These are phyloP conservation scores for Diplolepis rosae DNA, from an alignment of 2,888 invertebrate genomes.

Conservation along the genomic window DNA sequence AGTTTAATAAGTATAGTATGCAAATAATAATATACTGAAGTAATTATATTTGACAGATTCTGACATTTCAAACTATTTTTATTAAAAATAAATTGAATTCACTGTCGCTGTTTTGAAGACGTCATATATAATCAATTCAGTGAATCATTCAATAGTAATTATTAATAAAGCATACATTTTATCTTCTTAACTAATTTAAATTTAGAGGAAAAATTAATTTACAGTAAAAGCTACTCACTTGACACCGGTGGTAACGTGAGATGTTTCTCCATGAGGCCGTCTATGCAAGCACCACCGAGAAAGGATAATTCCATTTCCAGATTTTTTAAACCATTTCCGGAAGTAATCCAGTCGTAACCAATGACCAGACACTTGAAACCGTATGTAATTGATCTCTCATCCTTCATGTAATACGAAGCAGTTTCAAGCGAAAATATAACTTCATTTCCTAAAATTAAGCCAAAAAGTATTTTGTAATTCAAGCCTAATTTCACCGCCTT, in stretches of 20 bases:
- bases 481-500: neutral
- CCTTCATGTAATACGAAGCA: conserved; percentile 94
- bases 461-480: conserved; percentile 36
- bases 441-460: conserved; percentile 83
- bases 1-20: too few species aligned
- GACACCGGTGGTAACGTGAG: conserved; percentile 80
- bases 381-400: conserved; percentile 87
- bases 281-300: conserved; percentile 93
- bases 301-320: conserved; percentile 93
- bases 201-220: neutral
- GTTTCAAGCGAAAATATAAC: conserved; percentile 97
- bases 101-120: too few species aligned
- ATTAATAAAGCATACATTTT: too few species aligned
- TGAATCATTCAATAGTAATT: too few species aligned
- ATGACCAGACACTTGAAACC: conserved; percentile 88
- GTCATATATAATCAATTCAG: too few species aligned
- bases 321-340: conserved; percentile 77
- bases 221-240: conserved; percentile 69
- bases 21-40: too few species aligned
- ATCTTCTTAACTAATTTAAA: neutral
- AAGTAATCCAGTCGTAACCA: conserved; percentile 86
- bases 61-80: too few species aligned
- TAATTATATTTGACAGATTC: too few species aligned
- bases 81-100: too few species aligned
- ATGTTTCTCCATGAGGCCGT: conserved; percentile 90